Conservation (phyloP, 1,140 invertebrate species). For the Drosophila sucinea region DNA sequence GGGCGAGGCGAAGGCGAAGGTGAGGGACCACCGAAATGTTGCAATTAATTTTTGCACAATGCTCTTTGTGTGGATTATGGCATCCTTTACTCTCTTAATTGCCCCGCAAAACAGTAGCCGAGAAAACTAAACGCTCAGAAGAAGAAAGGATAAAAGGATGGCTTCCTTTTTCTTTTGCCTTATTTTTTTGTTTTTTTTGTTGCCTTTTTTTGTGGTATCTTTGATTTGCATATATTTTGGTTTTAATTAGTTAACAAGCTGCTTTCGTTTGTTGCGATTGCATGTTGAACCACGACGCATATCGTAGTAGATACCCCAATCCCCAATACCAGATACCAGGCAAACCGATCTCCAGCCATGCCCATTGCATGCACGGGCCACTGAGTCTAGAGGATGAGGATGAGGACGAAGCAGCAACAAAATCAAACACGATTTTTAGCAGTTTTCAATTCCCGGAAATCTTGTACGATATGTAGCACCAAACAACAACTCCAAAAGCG, state of each 20-base stretch:
- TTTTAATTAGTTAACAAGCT: conserved; percentile 83
- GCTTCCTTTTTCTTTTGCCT: conserved; percentile 9
- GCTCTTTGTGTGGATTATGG: conserved; percentile 78
- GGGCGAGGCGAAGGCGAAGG: not conserved
- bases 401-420: conserved; percentile 52
- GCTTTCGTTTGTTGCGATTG: conserved; percentile 82
- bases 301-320: conserved; percentile 68
- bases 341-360: conserved; percentile 17
- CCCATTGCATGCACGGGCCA: conserved; percentile 57
- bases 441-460: conserved; percentile 82
- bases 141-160: conserved; percentile 18
- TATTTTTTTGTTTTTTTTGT: conserved; percentile 10
- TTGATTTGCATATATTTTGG: conserved; percentile 83
- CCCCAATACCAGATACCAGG: conserved; percentile 6
- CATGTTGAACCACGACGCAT: conserved; percentile 80
- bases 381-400: conserved; percentile 17
- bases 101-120: conserved; percentile 47
- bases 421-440: conserved; percentile 82
- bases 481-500: conserved; percentile 59
- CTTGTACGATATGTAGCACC: conserved; percentile 80
- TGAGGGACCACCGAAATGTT: conserved; percentile 68
- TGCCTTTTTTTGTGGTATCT: conserved; percentile 50
- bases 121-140: conserved; percentile 4
- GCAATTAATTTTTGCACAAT: conserved; percentile 82
- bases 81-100: conserved; percentile 63